Evolutionary conservation across 1,140 invertebrate genomes (phyloP).

Genomic region (Maniola jurtina): DNA sequence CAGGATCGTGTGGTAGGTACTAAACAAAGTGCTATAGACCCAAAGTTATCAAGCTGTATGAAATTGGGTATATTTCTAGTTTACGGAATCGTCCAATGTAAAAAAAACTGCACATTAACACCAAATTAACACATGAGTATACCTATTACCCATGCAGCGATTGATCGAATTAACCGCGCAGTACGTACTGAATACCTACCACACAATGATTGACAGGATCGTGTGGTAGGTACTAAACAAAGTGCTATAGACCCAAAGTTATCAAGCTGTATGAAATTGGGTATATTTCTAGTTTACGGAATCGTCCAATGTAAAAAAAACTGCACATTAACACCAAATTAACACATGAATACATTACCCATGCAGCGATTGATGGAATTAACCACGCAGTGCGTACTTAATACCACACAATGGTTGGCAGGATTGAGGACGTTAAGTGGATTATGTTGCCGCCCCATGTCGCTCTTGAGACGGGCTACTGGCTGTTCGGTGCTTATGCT

Average conservation of each 20-base stretch:
- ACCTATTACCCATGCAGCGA: neutral
- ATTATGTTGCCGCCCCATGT: conserved; percentile 10
- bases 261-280: too few species aligned
- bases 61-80: neutral
- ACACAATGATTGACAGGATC: too few species aligned
- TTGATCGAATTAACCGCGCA: too few species aligned
- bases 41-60: too few species aligned
- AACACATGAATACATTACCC: conserved; percentile 8
- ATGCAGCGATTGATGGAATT: conserved; percentile 13
- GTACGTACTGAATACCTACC: too few species aligned
- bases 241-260: too few species aligned
- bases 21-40: too few species aligned
- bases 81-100: neutral
- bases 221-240: too few species aligned
- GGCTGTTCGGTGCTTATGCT: neutral
- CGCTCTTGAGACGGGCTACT: conserved; percentile 11
- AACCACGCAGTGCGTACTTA: neutral
- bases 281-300: neutral
- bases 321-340: neutral
- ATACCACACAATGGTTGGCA: conserved; percentile 10
- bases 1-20: too few species aligned
- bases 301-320: neutral
- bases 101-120: neutral
- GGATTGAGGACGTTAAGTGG: conserved; percentile 13
- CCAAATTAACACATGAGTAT: conserved; percentile 5